Percentiles rank a stretch among this genome's conserved stretches.
These are phyloP conservation scores for Oophaga pumilio DNA, from an alignment of 2,113 vertebrate species.

Conservation along the genomic window DNA sequence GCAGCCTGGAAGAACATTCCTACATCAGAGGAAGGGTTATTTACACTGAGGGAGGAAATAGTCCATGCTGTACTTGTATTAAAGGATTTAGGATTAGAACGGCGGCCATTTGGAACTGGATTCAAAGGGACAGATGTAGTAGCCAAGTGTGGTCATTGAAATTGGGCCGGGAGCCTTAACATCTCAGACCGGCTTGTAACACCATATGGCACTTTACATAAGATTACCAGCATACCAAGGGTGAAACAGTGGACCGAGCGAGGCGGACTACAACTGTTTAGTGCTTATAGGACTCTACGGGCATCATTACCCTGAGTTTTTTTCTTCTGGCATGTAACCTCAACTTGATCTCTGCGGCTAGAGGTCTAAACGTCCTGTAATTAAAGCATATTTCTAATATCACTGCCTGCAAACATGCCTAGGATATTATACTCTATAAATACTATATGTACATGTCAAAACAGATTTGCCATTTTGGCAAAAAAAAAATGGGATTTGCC, in stretches of 20 bases:
- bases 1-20: neutral
- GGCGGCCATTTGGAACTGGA: slow-evolving; percentile 29
- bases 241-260: slow-evolving; percentile 4
- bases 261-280: neutral
- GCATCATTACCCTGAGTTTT: neutral
- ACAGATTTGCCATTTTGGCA: too few species aligned
- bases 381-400: neutral
- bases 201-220: slow-evolving; percentile 2
- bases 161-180: slow-evolving; percentile 21
- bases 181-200: slow-evolving; percentile 9
- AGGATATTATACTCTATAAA: too few species aligned
- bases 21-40: slow-evolving; percentile 18
- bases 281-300: neutral
- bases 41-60: slow-evolving; percentile 16
- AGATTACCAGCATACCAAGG: neutral
- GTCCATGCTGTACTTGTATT: slow-evolving; percentile 35
- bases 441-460: too few species aligned
- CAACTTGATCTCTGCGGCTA: neutral
- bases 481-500: too few species aligned
- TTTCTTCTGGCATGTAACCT: neutral
- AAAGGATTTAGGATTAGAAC: slow-evolving; percentile 48
- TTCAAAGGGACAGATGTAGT: slow-evolving; percentile 34
- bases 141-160: slow-evolving; percentile 37
- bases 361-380: neutral
- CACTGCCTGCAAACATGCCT: neutral